A percentile compares a stretch with the other conserved stretches of the same genome.
Evolutionary conservation across 2,888 invertebrate species (phyloP).

Genomic region (Himalopsyche kuldschensis): DNA sequence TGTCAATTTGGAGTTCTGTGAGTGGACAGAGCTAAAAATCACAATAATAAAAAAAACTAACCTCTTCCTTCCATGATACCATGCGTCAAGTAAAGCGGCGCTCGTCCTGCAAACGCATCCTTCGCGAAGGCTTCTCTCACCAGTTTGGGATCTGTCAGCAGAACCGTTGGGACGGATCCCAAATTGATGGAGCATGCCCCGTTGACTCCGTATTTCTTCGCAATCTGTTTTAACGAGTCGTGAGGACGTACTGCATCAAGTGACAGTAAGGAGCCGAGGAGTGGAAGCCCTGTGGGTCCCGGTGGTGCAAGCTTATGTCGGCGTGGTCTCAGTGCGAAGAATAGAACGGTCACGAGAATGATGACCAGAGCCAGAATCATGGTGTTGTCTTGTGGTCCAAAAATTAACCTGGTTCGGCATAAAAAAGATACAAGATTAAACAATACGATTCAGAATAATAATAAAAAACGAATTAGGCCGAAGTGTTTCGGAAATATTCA

Average conservation of each 20-base stretch:
- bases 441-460: no score
- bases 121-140: constrained; percentile 74
- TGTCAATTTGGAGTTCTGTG: no score
- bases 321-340: constrained; percentile 49
- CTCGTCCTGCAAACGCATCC: constrained; percentile 73
- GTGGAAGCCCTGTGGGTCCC: constrained; percentile 77
- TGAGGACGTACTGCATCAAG: constrained; percentile 72
- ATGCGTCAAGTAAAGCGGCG: constrained; percentile 81
- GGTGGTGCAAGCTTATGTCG: constrained; percentile 65
- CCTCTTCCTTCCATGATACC: constrained; percentile 88
- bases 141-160: constrained; percentile 73
- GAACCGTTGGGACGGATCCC: constrained; percentile 76
- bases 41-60: constrained; percentile 51
- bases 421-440: no score
- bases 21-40: background rate
- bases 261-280: constrained; percentile 79
- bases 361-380: background rate
- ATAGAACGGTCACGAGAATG: constrained; percentile 42
- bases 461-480: no score
- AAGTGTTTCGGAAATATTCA: no score
- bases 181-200: constrained; percentile 66
- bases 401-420: background rate
- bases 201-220: constrained; percentile 71
- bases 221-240: constrained; percentile 66
- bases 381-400: background rate